Percentiles rank a stretch among this genome's conserved stretches.
Evolutionary conservation across 2,888 invertebrate species (phyloP).

Genomic region (Theretra japonica): DNA sequence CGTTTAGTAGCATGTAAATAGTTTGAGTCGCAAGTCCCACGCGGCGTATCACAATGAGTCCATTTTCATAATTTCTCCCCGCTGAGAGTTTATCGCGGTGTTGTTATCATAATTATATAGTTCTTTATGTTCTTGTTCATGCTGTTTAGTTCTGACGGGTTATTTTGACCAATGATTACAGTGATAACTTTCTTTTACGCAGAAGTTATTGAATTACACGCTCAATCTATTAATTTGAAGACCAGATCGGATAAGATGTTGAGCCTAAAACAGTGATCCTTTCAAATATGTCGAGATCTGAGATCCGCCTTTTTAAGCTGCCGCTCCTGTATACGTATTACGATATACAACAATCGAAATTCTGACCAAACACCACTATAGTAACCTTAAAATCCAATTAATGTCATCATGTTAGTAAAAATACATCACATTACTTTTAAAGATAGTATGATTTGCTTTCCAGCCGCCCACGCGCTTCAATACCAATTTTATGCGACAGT

Average conservation of each 20-base stretch:
- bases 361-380: too few species aligned
- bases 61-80: conserved; percentile 28
- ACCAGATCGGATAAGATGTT: background rate
- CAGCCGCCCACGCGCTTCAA: too few species aligned
- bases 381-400: too few species aligned
- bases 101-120: conserved; percentile 14
- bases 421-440: too few species aligned
- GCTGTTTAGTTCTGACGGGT: background rate
- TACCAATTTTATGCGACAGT: background rate
- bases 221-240: too few species aligned
- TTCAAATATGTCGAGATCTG: background rate
- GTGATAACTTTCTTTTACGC: background rate
- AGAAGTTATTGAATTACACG: too few species aligned
- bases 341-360: too few species aligned
- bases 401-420: too few species aligned
- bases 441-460: background rate
- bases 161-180: background rate
- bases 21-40: conserved; percentile 6
- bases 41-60: conserved; percentile 9
- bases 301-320: too few species aligned
- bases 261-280: background rate
- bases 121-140: background rate
- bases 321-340: too few species aligned
- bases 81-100: conserved; percentile 13
- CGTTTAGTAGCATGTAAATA: background rate